Percentiles rank a stretch among this genome's conserved stretches.
Conservation (phyloP, 2,113 vertebrate species). For the Pachycephala philippinensis region DNA sequence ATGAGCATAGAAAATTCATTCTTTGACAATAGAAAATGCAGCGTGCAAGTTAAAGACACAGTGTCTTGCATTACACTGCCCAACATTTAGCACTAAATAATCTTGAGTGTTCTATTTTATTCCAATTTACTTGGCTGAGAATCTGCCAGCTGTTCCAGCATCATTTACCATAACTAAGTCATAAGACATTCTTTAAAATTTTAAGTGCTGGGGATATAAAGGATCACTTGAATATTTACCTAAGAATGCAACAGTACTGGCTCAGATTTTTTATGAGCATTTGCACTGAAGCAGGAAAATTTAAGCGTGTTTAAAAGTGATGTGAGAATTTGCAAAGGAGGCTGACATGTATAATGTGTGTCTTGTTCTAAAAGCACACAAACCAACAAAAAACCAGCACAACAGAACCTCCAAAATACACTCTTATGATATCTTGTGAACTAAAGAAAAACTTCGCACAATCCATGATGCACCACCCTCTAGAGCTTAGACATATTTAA, state of each 20-base stretch:
- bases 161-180: background rate
- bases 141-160: background rate
- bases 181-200: background rate
- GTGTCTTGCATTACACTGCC: background rate
- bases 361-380: background rate
- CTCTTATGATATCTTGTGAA: background rate
- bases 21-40: background rate
- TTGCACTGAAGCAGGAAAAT: background rate
- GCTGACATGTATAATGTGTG: background rate
- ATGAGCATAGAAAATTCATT: background rate
- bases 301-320: background rate
- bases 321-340: background rate
- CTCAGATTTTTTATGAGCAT: background rate
- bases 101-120: background rate
- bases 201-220: background rate
- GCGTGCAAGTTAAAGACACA: background rate
- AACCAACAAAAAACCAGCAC: background rate
- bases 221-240: background rate
- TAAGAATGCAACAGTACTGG: background rate
- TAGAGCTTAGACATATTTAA: too few species aligned
- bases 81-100: background rate
- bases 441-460: too few species aligned
- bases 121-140: background rate
- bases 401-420: background rate
- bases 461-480: too few species aligned